Percentiles rank a stretch among this genome's conserved stretches.
phyloP scores from a whole-genome alignment of 1,140 invertebrate species.

The Lordiphosa stackelbergi region DNA sequence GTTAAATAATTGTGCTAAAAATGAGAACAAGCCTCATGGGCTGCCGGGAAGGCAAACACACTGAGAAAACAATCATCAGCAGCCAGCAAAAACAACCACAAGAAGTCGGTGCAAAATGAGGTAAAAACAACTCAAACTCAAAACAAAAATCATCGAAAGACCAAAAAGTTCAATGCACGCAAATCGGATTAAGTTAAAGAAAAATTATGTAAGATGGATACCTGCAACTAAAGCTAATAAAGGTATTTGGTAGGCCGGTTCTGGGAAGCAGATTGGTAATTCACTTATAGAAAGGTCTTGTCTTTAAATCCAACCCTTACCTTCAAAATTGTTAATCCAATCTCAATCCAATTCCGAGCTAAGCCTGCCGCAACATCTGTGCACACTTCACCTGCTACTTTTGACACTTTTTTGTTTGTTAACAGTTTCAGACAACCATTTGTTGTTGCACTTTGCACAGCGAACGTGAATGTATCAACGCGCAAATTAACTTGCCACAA shows the following conservation, averaged over 20 bases:
- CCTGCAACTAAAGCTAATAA: neutral
- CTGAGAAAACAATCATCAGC: conserved; percentile 40
- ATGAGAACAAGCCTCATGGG: conserved; percentile 46
- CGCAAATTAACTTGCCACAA: conserved; percentile 33
- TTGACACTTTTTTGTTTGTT: conserved; percentile 2
- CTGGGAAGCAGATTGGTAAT: neutral
- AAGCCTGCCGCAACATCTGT: no score
- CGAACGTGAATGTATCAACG: conserved; percentile 6
- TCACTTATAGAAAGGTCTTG: neutral
- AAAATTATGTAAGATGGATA: conserved; percentile 51
- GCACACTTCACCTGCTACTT: neutral
- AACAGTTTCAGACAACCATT: conserved; percentile 30
- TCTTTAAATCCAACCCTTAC: no score
- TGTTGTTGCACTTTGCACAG: conserved; percentile 26
- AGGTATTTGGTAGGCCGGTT: conserved; percentile 3
- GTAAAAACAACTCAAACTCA: conserved; percentile 23
- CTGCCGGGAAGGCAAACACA: conserved; percentile 22
- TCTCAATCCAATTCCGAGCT: neutral
- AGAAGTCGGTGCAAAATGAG: conserved; percentile 44
- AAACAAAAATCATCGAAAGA: conserved; percentile 22
- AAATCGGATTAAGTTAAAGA: conserved; percentile 71
- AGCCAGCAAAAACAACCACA: conserved; percentile 36
- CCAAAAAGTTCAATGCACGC: conserved; percentile 69
- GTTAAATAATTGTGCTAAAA: conserved; percentile 51
- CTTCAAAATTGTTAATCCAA: neutral